These are phyloP conservation scores for Drosophila micromelanica DNA, from an alignment of 1,140 invertebrate genomes.

Conservation along the genomic window DNA sequence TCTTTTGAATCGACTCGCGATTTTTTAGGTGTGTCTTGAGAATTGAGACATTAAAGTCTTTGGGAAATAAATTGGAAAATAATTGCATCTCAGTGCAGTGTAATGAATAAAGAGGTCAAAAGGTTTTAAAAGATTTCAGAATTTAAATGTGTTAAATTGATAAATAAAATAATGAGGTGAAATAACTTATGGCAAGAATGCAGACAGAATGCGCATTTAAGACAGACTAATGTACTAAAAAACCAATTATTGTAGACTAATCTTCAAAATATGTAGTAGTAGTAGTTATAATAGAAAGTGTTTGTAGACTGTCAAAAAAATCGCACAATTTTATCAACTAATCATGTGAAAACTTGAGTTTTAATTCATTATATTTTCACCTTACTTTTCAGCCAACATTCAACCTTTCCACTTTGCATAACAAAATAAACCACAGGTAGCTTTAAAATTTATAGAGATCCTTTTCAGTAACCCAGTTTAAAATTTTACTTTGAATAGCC, in stretches of 20 bases:
- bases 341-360: no score
- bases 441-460: background rate
- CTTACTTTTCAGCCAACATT: background rate
- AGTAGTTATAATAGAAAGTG: no score
- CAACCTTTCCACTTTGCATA: background rate
- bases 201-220: no score
- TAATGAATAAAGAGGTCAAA: slow-evolving; percentile 11
- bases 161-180: background rate
- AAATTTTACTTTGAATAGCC: slow-evolving; percentile 8
- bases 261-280: no score
- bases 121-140: background rate
- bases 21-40: slow-evolving; percentile 23
- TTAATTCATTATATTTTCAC: no score
- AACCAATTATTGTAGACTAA: no score
- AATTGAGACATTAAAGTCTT: slow-evolving; percentile 39
- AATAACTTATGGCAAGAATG: background rate
- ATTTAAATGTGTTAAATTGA: background rate
- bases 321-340: no score
- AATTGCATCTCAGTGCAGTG: slow-evolving; percentile 5
- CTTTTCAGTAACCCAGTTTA: background rate
- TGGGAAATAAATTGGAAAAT: slow-evolving; percentile 25
- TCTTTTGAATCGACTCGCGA: slow-evolving; percentile 19
- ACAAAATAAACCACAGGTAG: background rate
- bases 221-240: no score
- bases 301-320: no score